These are phyloP conservation scores for Pituophis catenifer DNA, from an alignment of 2,113 vertebrate genomes.

Conservation along the genomic window DNA sequence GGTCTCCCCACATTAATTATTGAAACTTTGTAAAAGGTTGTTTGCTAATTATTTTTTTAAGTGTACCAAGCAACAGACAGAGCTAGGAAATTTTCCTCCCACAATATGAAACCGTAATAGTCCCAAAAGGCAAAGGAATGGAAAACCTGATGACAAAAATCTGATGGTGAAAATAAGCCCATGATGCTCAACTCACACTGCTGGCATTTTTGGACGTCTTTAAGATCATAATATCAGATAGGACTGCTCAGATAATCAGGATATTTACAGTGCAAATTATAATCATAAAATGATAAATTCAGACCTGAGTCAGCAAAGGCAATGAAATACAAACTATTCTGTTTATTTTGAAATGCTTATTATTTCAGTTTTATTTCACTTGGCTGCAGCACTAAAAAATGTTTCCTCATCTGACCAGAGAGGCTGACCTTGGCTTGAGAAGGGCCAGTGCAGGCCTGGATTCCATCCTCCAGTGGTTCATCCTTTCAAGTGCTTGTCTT, in stretches of 20 bases:
- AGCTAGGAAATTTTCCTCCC: not conserved
- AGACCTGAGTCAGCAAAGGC: not conserved
- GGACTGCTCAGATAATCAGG: not conserved
- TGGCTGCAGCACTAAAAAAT: constrained; percentile 49
- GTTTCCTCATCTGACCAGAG: constrained; percentile 37
- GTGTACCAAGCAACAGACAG: not conserved
- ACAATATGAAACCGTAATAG: not conserved
- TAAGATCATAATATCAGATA: not conserved
- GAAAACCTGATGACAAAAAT: not conserved
- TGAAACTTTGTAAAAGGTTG: not conserved
- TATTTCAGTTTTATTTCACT: constrained; percentile 39
- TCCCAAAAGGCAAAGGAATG: not conserved
- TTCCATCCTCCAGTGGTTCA: constrained; percentile 36
- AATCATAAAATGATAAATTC: not conserved
- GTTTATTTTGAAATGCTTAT: not conserved
- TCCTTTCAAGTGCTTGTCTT: constrained; percentile 51
- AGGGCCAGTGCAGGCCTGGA: constrained; percentile 35
- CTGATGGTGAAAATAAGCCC: not conserved
- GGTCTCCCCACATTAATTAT: not conserved
- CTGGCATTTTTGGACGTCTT: not conserved
- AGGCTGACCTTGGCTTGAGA: constrained; percentile 49
- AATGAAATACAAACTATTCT: constrained; percentile 10
- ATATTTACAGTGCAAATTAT: not conserved
- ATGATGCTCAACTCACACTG: not conserved
- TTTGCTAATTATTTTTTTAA: not conserved